Percentiles rank a stretch among this genome's conserved stretches.
phyloP scores from a whole-genome alignment of 1,140 invertebrate species.

The Trypoxylus dichotomus region DNA sequence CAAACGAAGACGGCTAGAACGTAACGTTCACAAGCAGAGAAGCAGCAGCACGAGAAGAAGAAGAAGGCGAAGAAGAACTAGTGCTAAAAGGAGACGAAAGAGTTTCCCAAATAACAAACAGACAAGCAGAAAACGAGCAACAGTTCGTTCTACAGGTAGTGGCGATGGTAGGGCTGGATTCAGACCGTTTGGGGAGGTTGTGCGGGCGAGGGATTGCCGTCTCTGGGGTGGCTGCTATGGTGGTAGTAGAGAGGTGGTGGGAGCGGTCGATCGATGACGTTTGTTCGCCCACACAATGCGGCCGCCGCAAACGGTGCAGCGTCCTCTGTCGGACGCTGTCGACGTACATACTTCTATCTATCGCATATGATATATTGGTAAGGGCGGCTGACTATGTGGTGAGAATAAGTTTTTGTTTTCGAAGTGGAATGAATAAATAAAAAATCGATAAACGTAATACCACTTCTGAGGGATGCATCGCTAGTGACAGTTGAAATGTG shows the following conservation, averaged over 20 bases:
- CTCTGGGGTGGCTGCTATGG: neutral
- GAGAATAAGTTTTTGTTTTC: neutral
- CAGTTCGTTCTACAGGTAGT: constrained; percentile 24
- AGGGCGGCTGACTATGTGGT: neutral
- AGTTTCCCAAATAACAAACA: neutral
- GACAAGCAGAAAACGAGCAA: constrained; percentile 5
- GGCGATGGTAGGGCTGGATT: neutral
- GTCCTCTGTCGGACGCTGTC: constrained; percentile 4
- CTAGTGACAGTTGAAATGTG: too few relatives aligned
- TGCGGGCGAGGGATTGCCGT: neutral
- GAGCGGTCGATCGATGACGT: constrained; percentile 18
- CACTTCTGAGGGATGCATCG: too few relatives aligned
- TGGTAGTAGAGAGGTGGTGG: neutral
- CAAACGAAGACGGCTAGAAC: neutral
- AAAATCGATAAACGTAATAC: too few relatives aligned
- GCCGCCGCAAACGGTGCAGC: constrained; percentile 1
- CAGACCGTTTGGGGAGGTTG: neutral
- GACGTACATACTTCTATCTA: neutral
- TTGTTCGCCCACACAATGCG: constrained; percentile 25
- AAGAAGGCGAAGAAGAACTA: neutral
- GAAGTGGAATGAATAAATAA: neutral
- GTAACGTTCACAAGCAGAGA: neutral
- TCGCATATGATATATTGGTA: neutral
- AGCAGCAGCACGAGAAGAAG: neutral
- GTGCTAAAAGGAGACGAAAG: neutral